A percentile compares a stretch with the other conserved stretches of the same genome.
These are phyloP conservation scores for Phycodurus eques DNA, from an alignment of 2,113 vertebrate species.

Conservation along the genomic window DNA sequence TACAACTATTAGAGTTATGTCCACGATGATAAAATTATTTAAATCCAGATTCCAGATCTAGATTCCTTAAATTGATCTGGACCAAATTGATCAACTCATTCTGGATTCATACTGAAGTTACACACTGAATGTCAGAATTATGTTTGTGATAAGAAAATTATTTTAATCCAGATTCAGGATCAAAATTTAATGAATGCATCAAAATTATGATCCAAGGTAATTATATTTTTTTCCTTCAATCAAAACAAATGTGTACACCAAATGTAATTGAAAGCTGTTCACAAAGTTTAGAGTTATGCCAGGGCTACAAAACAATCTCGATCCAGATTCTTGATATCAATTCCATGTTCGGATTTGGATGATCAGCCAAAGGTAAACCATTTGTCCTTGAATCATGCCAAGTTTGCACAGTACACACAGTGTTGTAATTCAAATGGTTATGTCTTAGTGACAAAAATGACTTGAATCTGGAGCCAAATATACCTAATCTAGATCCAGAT, in stretches of 20 bases:
- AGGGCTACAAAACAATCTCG: background rate
- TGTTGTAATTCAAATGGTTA: too few relatives aligned
- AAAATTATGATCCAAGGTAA: background rate
- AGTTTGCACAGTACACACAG: too few relatives aligned
- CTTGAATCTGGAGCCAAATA: too few relatives aligned
- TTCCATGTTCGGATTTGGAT: background rate
- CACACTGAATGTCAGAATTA: background rate
- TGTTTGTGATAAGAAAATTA: background rate
- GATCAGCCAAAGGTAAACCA: too few relatives aligned
- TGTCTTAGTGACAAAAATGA: too few relatives aligned
- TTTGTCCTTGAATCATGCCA: too few relatives aligned
- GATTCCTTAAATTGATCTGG: background rate
- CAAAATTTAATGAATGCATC: background rate
- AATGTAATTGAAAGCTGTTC: background rate
- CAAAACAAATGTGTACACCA: background rate
- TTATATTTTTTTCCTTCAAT: background rate
- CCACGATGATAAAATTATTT: background rate
- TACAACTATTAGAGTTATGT: background rate
- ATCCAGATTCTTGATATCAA: background rate
- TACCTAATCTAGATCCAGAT: too few relatives aligned
- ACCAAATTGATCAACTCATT: background rate
- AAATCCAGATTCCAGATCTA: background rate
- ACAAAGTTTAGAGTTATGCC: background rate
- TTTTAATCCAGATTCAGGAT: background rate
- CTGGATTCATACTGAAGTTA: background rate